Evolutionary conservation across 1,140 invertebrate species (phyloP), one percentile per base, ranked within the genome.

Genomic region (Drosophila albomicans): DNA sequence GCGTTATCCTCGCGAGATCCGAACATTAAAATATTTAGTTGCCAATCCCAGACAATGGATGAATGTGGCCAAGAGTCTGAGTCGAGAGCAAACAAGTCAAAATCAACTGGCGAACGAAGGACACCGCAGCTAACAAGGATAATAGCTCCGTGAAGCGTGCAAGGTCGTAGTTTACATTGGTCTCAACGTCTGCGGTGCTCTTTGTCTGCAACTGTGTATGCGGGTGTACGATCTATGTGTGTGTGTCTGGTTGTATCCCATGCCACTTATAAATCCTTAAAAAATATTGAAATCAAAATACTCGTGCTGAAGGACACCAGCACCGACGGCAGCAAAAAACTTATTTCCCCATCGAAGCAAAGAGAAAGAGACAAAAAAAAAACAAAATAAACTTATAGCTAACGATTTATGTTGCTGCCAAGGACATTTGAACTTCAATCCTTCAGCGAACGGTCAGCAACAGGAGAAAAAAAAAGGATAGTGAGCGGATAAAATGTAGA

Each of bases 1-100:
- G 43, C 51, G 65, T 76, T 73, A 86, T 67, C 71, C 78, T 45
- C 56, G 62, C 41, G 20, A 68, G 82, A 69, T 62, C 70, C 67
- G 30, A 66, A 56, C 74, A 87, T 88, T 84, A 80, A 75, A 71
- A 75, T 72, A 80, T 80, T 88, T 80, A 82, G 69, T 80, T 80
- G 85, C 41, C 85, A 78, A 71, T 82, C 74, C 16, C 35, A 15
- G 10, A n/a, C 15, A 46, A 25, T 30, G 63, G 15, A 51, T 49
- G 7, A 43, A n/a, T 30, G 59, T 30, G 61, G 46, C 49, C 62
- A 32, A 7, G 48, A 28, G 43, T 45, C 41, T 51, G 48, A 51
- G 46, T 59, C n/a, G 25, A 58, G 57, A 58, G 57, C 54, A 74
- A 80, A 70, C 84, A 82, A 74, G 64, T 48, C 61, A 59, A 68